Percentiles rank a stretch among this genome's conserved stretches.
phyloP scores from a whole-genome alignment of 1,140 invertebrate species.

The Papilio polytes region DNA sequence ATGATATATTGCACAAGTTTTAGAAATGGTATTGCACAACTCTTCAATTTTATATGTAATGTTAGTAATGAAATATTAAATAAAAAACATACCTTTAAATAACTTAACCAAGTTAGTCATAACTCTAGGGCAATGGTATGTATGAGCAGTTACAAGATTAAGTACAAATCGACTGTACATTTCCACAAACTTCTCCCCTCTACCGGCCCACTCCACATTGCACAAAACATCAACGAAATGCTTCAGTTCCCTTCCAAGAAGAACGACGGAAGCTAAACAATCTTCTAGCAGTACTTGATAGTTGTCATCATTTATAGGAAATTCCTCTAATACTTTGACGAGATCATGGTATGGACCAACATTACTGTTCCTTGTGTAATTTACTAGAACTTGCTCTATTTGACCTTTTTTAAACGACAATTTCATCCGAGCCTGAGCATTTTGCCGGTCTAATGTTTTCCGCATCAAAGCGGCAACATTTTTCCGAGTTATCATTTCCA shows the following conservation, averaged over 20 bases:
- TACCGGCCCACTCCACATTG: conserved; percentile 67
- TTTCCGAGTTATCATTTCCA: conserved; percentile 75
- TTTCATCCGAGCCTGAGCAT: conserved; percentile 61
- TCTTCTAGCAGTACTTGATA: conserved; percentile 72
- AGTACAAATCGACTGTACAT: conserved; percentile 71
- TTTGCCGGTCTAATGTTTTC: conserved; percentile 73
- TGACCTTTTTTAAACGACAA: conserved; percentile 70
- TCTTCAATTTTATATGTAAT: neutral
- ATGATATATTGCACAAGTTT: neutral
- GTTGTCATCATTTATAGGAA: conserved; percentile 73
- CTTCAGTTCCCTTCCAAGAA: conserved; percentile 70
- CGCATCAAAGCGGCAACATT: conserved; percentile 76
- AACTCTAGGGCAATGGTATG: conserved; percentile 75
- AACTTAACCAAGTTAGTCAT: conserved; percentile 69
- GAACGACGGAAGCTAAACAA: conserved; percentile 70
- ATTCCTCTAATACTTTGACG: conserved; percentile 71
- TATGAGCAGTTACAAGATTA: conserved; percentile 77
- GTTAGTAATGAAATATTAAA: neutral
- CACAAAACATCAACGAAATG: conserved; percentile 73
- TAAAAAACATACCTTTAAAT: conserved; percentile 70
- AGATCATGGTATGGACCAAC: conserved; percentile 69
- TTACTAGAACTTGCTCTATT: conserved; percentile 69
- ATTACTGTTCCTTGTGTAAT: conserved; percentile 62
- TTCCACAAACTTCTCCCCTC: conserved; percentile 65
- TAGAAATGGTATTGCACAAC: neutral